A percentile compares a stretch with the other conserved stretches of the same genome.
These are phyloP conservation scores for Melanotaenia nigrans DNA, from an alignment of 2,797 vertebrate genomes.

Conservation along the genomic window DNA sequence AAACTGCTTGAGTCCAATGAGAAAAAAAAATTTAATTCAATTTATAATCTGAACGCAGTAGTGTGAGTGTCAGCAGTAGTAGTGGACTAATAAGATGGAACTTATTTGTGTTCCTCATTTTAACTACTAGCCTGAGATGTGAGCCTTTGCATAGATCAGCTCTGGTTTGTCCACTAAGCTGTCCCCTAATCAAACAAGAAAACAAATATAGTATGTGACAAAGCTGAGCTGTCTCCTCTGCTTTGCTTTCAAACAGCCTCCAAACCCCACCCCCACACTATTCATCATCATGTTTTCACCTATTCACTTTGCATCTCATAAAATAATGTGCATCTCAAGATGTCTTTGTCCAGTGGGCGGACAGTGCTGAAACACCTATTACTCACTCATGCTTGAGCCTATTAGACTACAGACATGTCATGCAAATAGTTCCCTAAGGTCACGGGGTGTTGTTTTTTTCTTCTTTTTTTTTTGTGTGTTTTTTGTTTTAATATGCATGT, in stretches of 20 bases:
- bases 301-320: slow-evolving; percentile 70
- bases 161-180: slow-evolving; percentile 53
- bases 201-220: slow-evolving; percentile 70
- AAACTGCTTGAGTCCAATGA: background rate
- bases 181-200: slow-evolving; percentile 69
- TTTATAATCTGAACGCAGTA: slow-evolving; percentile 3
- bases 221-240: slow-evolving; percentile 67
- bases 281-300: slow-evolving; percentile 71
- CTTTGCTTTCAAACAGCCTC: slow-evolving; percentile 58
- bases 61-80: background rate
- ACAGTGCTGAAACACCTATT: slow-evolving; percentile 73
- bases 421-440: slow-evolving; percentile 57
- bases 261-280: slow-evolving; percentile 29
- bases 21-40: background rate
- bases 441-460: background rate
- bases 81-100: slow-evolving; percentile 8
- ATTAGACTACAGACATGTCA: slow-evolving; percentile 69
- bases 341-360: slow-evolving; percentile 72
- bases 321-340: slow-evolving; percentile 70
- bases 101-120: slow-evolving; percentile 36
- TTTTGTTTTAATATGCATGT: slow-evolving; percentile 12
- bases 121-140: slow-evolving; percentile 45
- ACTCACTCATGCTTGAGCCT: slow-evolving; percentile 72
- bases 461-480: background rate
- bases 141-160: slow-evolving; percentile 61